Base-by-base conservation (phyloP, 2,113 vertebrate genomes). In the Numenius arquata region DNA sequence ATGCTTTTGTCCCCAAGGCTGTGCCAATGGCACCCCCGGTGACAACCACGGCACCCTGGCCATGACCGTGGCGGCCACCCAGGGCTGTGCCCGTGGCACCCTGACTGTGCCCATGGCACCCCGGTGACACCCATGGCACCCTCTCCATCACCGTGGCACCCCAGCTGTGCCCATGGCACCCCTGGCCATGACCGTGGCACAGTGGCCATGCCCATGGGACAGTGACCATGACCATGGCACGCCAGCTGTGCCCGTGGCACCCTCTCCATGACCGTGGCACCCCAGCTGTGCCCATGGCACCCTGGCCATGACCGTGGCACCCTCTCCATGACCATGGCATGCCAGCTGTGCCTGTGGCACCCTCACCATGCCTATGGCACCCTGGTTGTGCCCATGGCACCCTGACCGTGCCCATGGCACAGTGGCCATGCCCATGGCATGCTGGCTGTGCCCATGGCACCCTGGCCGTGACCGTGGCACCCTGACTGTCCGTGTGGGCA, bases 371-470 rank as follows among this genome's bases (percentile, higher is more conserved):
- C 14, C 10, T 2, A 0, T 12, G 47, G 30, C 59, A 52, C 30
- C 23, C 17, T 12, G 3, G 4, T 29, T 9, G 6, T 47, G 10
- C 10, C 58, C 4, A 1, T 50, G 58, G 48, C 41, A 63, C 16
- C 45, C 52, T 4, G 1, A 7, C 10, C 1, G 5, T 30, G 12
- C 26, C 32, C 1, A 0, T 10, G 7, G 19, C 62, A 61, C 63
- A n/a, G 19, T 0, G 0, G 0, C 17, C 3, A 0, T 43, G 7
- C 13, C 55, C 1, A 0, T 21, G 14, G 22, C 47, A 62, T 47
- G 34, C 22, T 2, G 3, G 1, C 45, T 4, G 2, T 36, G 19
- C 6, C 38, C 1, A 0, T 13, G 11, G 21, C 71, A 41, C 11
- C 29, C 15, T 4, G 2, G 1, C 45, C 5, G 2, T 45, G 25